phyloP scores from a whole-genome alignment of 2,113 vertebrate genomes.

The Equus quagga region DNA sequence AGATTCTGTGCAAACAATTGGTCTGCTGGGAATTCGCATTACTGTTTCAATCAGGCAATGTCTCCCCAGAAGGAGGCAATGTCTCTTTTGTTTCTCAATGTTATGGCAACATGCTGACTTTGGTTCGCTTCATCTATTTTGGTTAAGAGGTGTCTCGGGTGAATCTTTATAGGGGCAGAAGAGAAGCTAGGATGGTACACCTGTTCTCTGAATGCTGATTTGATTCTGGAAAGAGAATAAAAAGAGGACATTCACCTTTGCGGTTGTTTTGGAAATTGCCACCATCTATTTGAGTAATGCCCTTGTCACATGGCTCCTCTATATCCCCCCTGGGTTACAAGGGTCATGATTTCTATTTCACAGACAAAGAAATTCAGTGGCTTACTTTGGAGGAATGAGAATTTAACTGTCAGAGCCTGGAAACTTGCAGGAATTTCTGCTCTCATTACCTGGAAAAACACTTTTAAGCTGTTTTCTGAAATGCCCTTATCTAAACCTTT shows the following conservation, averaged over 20 bases:
- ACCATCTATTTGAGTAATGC: not conserved
- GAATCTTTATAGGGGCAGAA: conserved; percentile 70
- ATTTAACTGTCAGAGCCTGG: conserved; percentile 3
- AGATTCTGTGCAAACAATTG: conserved; percentile 53
- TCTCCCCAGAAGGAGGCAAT: conserved; percentile 9
- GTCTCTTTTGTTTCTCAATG: conserved; percentile 64
- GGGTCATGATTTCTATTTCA: conserved; percentile 12
- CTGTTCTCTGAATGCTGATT: not conserved
- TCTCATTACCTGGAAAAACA: conserved; percentile 37
- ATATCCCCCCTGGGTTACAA: not conserved
- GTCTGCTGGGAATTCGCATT: conserved; percentile 67
- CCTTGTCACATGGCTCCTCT: not conserved
- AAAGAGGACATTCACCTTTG: not conserved
- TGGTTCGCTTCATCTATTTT: conserved; percentile 57
- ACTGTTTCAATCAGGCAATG: not conserved
- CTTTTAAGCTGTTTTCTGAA: conserved; percentile 55
- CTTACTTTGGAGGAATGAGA: conserved; percentile 22
- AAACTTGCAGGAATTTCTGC: conserved; percentile 52
- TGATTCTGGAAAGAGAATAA: conserved; percentile 18
- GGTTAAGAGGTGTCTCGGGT: conserved; percentile 25
- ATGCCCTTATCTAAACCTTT: conserved; percentile 53
- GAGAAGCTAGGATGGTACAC: not conserved
- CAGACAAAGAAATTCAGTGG: not conserved
- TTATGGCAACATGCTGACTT: conserved; percentile 55
- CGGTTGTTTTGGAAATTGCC: not conserved